These are phyloP conservation scores for Pachydiplax longipennis DNA, from an alignment of 2,888 invertebrate genomes.

Conservation along the genomic window DNA sequence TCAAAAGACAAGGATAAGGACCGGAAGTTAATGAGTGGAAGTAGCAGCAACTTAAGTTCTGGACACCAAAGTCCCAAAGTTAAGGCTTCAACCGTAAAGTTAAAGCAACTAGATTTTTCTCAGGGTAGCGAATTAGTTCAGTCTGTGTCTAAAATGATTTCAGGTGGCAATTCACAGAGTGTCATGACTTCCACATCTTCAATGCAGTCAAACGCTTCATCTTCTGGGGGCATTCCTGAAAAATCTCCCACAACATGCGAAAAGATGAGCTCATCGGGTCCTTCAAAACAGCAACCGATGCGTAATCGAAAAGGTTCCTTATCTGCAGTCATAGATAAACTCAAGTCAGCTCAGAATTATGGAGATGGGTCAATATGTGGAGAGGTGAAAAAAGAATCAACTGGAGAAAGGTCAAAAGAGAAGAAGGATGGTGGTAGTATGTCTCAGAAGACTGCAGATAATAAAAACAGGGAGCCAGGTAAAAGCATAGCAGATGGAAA, in stretches of 20 bases:
- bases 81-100: constrained; percentile 71
- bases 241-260: constrained; percentile 67
- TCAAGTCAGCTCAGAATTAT: constrained; percentile 69
- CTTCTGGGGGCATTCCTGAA: constrained; percentile 56
- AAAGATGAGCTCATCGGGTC: constrained; percentile 67
- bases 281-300: constrained; percentile 64
- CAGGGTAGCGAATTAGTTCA: constrained; percentile 54
- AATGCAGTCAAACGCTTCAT: constrained; percentile 49
- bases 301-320: constrained; percentile 75
- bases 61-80: constrained; percentile 71
- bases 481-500: constrained; percentile 58
- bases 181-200: constrained; percentile 50
- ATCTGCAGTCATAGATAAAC: constrained; percentile 87
- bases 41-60: constrained; percentile 61
- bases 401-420: constrained; percentile 46
- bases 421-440: constrained; percentile 51
- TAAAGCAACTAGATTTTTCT: constrained; percentile 72
- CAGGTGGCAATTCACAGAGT: constrained; percentile 46
- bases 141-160: constrained; percentile 44
- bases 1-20: constrained; percentile 47
- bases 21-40: constrained; percentile 47
- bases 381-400: constrained; percentile 33
- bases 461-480: constrained; percentile 54
- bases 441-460: constrained; percentile 56
- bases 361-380: constrained; percentile 46